These are phyloP conservation scores for Zygothrica quintamaculata DNA, from an alignment of 2,888 invertebrate species.

Conservation along the genomic window DNA sequence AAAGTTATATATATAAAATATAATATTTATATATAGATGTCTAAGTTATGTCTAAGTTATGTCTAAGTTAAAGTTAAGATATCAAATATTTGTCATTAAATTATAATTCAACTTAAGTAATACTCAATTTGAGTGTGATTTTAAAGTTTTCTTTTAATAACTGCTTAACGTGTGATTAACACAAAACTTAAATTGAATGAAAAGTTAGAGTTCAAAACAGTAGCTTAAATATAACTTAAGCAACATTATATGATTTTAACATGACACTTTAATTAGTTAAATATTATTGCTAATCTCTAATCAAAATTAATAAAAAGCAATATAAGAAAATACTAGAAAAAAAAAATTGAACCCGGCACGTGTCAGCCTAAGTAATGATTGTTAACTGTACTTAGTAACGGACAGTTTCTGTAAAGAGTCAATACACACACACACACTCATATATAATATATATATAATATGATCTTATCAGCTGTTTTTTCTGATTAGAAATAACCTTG, in stretches of 20 bases:
- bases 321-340: conserved; percentile 11
- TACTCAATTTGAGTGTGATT: too few relatives aligned
- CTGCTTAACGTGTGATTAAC: too few relatives aligned
- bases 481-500: conserved; percentile 36
- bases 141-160: too few relatives aligned
- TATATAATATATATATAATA: background rate
- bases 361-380: background rate
- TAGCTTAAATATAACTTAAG: conserved; percentile 16
- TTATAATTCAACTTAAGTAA: too few relatives aligned
- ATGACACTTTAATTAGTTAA: conserved; percentile 52
- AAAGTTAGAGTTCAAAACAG: background rate
- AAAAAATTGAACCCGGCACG: conserved; percentile 5
- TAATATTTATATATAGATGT: too few relatives aligned
- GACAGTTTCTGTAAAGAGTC: background rate
- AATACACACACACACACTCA: too few relatives aligned
- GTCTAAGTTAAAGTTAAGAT: too few relatives aligned
- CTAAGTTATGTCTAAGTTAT: too few relatives aligned
- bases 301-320: conserved; percentile 32
- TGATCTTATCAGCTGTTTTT: conserved; percentile 38
- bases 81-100: too few relatives aligned
- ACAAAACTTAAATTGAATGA: background rate
- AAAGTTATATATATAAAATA: too few relatives aligned
- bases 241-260: conserved; percentile 18
- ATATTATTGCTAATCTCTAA: conserved; percentile 33
- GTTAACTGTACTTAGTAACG: background rate